Percentiles rank a stretch among this genome's conserved stretches.
Evolutionary conservation across 2,888 invertebrate species (phyloP).

Genomic region (Nephrocerus scutellatus): DNA sequence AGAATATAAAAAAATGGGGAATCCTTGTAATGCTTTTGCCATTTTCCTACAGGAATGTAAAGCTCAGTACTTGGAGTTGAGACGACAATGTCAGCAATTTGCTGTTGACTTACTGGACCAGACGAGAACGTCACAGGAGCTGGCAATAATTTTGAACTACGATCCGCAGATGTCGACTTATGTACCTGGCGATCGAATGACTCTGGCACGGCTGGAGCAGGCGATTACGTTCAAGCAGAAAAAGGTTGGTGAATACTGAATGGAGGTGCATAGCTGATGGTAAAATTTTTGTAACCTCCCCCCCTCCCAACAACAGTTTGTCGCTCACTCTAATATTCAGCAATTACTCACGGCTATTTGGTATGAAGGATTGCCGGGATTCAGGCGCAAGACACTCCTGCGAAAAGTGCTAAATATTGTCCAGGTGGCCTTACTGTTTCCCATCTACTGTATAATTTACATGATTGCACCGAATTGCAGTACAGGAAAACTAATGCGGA

Average conservation of each 20-base stretch:
- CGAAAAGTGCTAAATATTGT: slow-evolving; percentile 68
- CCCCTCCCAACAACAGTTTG: slow-evolving; percentile 58
- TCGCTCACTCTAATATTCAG: slow-evolving; percentile 92
- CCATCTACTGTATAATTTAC: slow-evolving; percentile 78
- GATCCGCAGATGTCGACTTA: slow-evolving; percentile 69
- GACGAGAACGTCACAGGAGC: slow-evolving; percentile 83
- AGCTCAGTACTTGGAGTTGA: slow-evolving; percentile 77
- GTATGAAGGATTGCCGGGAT: slow-evolving; percentile 94
- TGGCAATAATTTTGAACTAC: slow-evolving; percentile 89
- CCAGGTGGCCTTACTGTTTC: slow-evolving; percentile 75
- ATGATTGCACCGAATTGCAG: slow-evolving; percentile 76
- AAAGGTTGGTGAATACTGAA: slow-evolving; percentile 59
- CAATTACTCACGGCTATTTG: slow-evolving; percentile 85
- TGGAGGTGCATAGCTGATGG: background rate
- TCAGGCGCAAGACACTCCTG: slow-evolving; percentile 69
- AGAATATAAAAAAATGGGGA: background rate
- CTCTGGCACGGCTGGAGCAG: slow-evolving; percentile 75
- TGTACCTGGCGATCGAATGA: slow-evolving; percentile 75
- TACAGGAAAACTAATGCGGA: slow-evolving; percentile 76
- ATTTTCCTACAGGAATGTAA: slow-evolving; percentile 65
- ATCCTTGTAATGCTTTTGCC: background rate
- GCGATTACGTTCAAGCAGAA: slow-evolving; percentile 95
- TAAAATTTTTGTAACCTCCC: background rate
- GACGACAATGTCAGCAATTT: slow-evolving; percentile 81
- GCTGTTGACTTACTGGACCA: slow-evolving; percentile 87